Evolutionary conservation across 2,797 vertebrate genomes (phyloP), one percentile per base, ranked within the genome.

Genomic region (Enoplosus armatus): DNA sequence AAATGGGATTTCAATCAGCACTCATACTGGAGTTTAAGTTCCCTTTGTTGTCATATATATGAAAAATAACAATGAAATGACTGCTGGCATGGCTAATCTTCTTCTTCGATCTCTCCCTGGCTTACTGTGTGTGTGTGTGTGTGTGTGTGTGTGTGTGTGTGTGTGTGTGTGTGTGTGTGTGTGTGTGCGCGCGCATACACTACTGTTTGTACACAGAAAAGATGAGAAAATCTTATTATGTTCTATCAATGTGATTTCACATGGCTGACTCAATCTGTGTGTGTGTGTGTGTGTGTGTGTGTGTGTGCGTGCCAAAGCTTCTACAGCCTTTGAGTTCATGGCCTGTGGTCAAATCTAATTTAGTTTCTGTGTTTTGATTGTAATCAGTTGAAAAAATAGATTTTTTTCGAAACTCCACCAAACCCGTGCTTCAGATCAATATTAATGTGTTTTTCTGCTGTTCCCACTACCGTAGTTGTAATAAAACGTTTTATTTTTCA

Each of bases 71-170:
- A 65, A 53, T 60, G n/a, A 65, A 83, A 68, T 37, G 53, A 72
- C 35, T 78, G 59, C 39, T 78, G 72, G 74, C 70, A 66, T 75
- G 55, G 33, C 68, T 77, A 83, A 92, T 87, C 76, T 85, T 58
- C 43, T 47, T 22, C 64, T 66, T 76, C 24, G n/a, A 82, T 80
- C 69, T 75, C 14, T 50, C 22, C 39, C 50, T 62, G 26, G 31
- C 66, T 81, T 53, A 59, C 37, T 51, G 22, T 48, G 1, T 58
- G 29, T 54, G 31, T 59, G 56, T 53, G 75, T 55, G 47, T 39
- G 35, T 16, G 26, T 29, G 22, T 35, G 43, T 72, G 73, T 66
- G 50, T 43, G 56, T 39, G 60, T 53, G 54, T 29, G 37, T 59
- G 51, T 35, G 37, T 24, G 69, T 18, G 51, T 43, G 31, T 47